Evolutionary conservation across 2,113 vertebrate species (phyloP), one percentile per base, ranked within the genome.

Genomic region (Lepidothrix coronata): DNA sequence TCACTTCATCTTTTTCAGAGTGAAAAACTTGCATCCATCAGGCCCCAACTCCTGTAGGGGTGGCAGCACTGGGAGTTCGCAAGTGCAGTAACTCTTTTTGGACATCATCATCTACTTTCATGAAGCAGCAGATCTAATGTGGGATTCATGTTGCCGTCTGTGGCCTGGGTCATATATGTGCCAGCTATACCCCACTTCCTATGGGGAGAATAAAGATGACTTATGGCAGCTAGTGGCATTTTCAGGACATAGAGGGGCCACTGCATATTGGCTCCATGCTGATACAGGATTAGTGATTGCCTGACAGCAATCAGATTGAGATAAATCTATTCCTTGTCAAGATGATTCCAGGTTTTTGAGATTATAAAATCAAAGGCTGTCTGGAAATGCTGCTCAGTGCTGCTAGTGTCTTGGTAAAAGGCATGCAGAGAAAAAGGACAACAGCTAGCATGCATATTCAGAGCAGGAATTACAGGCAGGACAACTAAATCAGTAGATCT

Each of bases 311-410:
- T 52, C 25, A 15, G 73, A 28, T 8, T 63, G 76, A 89, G 75
- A 82, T 94, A 88, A 87, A 75, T 59, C 54, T n/a, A 21, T 44
- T 57, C 20, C 33, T 92, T 88, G 78, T 93, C 78, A 91, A 93
- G 91, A 58, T 55, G n/a, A 65, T 85, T 88, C 65, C 33, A 72
- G 68, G 70, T 86, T 87, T 80, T 55, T 51, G 63, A 80, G 44
- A 71, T 51, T 54, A 54, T 63, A 55, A 96, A 85, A 78, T 52
- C 70, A 75, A 89, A 72, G 59, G 27, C 43, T 95, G 76, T 76
- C 75, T 78, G 76, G 94, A 84, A 94, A 62, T 72, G 41, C 57
- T 18, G 33, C 35, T 79, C 41, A 68, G 23, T 0, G 0, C 41
- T 62, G 49, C 48, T 57, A n/a, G n/a, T 19, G 28, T 76, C 59